Evolutionary conservation across 92 coral and sea anemone genomes (phyloP), one percentile per base, ranked within the genome.

Genomic region (Paragorgia papillata): DNA sequence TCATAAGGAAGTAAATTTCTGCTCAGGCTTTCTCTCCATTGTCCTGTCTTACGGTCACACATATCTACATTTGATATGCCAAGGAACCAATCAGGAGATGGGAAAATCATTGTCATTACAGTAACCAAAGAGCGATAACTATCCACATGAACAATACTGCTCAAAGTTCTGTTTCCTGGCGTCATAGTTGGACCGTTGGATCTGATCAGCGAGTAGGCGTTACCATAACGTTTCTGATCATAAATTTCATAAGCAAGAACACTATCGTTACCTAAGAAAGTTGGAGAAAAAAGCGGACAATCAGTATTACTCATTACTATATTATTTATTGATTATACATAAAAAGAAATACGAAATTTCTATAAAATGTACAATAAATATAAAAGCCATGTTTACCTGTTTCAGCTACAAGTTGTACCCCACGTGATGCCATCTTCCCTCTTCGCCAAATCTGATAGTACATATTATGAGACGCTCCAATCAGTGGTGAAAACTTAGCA

Each of bases 21-120:
- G 0, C 7, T 2, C 1, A 31, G 48, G 7, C 27, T 41, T 2
- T 66, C 73, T 66, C 73, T 66, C 73, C 73, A 66, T 43, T 66
- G 21, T 9, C 73, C 56, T 39, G 73, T 66, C 31, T 37, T 43
- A 18, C 31, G 73, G 10, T 66, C 27, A 66, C 73, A 66, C 73
- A 66, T 39, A 40, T 66, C 73, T 37, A 66, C 73, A 40, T 66
- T 66, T 21, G 73, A 66, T n/a, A 66, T 43, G 15, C 73, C 73
- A 15, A 66, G 19, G 57, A 66, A 66, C 73, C 73, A 66, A 66
- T 66, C 73, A 20, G 73, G 73, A 20, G 73, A 66, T n/a, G 73
- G 73, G 54, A 66, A 66, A 54, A 66, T 66, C 73, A 66, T 66
- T 43, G 73, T 66, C 22, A 66, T 44, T 13, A 66, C 30, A 22